Conservation (phyloP, 2,797 vertebrate genomes). For the Synanceia verrucosa region DNA sequence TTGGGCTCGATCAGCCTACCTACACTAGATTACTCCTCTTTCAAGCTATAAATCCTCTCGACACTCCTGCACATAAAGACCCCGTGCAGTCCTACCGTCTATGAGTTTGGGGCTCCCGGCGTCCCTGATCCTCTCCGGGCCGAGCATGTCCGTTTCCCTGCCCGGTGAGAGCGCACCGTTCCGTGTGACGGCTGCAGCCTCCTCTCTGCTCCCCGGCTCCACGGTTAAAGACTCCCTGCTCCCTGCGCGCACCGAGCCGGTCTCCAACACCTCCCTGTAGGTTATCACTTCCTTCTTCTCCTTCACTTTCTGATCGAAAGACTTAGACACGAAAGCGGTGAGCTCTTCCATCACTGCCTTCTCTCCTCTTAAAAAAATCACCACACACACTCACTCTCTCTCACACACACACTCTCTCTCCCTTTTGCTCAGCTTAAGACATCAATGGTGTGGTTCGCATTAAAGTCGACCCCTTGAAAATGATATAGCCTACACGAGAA, state of each 20-base stretch:
- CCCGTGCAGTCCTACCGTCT: constrained; percentile 83
- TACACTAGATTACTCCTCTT: neutral
- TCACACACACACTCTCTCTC: constrained; percentile 47
- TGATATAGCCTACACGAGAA: constrained; percentile 55
- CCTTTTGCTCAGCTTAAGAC: constrained; percentile 85
- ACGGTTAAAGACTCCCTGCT: constrained; percentile 86
- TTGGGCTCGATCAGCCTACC: neutral
- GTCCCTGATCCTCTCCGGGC: constrained; percentile 89
- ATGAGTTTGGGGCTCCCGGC: constrained; percentile 93
- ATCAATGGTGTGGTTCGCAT: constrained; percentile 87
- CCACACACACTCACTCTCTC: constrained; percentile 50
- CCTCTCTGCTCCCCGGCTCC: constrained; percentile 85
- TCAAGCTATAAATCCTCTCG: too few relatives aligned
- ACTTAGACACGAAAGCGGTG: constrained; percentile 98
- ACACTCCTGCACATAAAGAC: too few relatives aligned
- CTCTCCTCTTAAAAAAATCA: constrained; percentile 58
- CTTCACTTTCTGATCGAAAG: constrained; percentile 98
- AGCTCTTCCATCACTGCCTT: constrained; percentile 95
- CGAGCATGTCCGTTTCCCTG: constrained; percentile 89
- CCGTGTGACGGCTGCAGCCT: constrained; percentile 85
- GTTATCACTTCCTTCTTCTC: constrained; percentile 98
- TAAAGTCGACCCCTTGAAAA: constrained; percentile 81
- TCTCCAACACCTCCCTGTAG: constrained; percentile 96
- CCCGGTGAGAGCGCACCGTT: constrained; percentile 88
- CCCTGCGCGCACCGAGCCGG: constrained; percentile 84